Conservation (phyloP, 1,140 invertebrate species). For the Cepaea nemoralis region DNA sequence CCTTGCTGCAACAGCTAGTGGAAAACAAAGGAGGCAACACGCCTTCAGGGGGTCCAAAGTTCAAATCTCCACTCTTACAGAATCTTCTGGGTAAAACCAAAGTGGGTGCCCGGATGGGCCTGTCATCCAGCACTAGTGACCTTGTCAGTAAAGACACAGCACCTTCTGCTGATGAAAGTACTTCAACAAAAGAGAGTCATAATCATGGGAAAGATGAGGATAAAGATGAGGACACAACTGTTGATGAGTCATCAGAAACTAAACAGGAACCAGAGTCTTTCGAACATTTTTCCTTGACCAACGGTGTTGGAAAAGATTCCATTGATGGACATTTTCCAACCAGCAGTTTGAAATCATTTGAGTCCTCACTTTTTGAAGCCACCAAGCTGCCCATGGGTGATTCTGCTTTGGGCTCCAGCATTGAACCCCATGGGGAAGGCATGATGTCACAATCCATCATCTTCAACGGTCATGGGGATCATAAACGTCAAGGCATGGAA, state of each 20-base stretch:
- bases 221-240: constrained; percentile 50
- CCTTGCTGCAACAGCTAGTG: constrained; percentile 63
- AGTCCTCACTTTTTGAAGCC: constrained; percentile 1
- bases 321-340: background rate
- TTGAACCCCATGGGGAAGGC: constrained; percentile 26
- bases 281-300: constrained; percentile 34
- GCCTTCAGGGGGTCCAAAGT: constrained; percentile 43
- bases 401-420: constrained; percentile 36
- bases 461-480: constrained; percentile 28
- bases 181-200: constrained; percentile 29
- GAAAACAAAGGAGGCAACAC: constrained; percentile 50
- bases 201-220: constrained; percentile 44
- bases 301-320: constrained; percentile 1
- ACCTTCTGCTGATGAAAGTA: background rate
- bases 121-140: constrained; percentile 44
- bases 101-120: constrained; percentile 45
- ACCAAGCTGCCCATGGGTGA: constrained; percentile 25
- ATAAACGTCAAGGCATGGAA: constrained; percentile 31
- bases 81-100: constrained; percentile 58
- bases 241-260: constrained; percentile 24
- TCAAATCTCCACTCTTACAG: constrained; percentile 59
- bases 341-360: constrained; percentile 6
- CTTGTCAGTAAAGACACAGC: constrained; percentile 30
- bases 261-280: background rate
- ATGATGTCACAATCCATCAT: constrained; percentile 30